Conservation (phyloP, 2,797 vertebrate genomes). For the Acridotheres tristis region DNA sequence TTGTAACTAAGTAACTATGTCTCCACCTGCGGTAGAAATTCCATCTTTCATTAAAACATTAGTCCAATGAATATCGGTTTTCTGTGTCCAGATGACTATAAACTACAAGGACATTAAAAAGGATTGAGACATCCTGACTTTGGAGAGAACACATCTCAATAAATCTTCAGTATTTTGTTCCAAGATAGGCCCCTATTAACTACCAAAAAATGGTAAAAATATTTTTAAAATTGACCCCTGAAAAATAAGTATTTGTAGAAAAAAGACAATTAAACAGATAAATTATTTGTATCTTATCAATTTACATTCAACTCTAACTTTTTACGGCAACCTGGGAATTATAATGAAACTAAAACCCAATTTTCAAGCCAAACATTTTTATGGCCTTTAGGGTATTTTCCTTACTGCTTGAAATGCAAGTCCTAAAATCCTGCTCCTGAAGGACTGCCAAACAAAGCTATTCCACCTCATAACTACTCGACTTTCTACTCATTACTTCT, state of each 20-base stretch:
- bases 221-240: background rate
- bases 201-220: background rate
- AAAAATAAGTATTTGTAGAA: background rate
- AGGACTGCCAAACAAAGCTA: slow-evolving; percentile 35
- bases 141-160: background rate
- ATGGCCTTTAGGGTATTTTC: background rate
- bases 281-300: background rate
- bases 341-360: background rate
- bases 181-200: background rate
- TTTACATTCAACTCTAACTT: background rate
- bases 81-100: background rate
- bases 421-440: slow-evolving; percentile 1
- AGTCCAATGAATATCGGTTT: background rate
- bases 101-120: background rate
- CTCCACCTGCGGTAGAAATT: background rate
- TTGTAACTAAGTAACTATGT: background rate
- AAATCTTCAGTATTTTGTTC: background rate
- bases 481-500: slow-evolving; percentile 8
- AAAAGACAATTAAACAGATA: background rate
- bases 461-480: background rate
- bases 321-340: background rate
- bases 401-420: slow-evolving; percentile 10
- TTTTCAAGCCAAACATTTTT: slow-evolving; percentile 7
- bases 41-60: background rate
- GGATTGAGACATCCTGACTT: background rate